Base-by-base conservation (phyloP, 2,113 vertebrate species). In the Trematocara stigmaticum region DNA sequence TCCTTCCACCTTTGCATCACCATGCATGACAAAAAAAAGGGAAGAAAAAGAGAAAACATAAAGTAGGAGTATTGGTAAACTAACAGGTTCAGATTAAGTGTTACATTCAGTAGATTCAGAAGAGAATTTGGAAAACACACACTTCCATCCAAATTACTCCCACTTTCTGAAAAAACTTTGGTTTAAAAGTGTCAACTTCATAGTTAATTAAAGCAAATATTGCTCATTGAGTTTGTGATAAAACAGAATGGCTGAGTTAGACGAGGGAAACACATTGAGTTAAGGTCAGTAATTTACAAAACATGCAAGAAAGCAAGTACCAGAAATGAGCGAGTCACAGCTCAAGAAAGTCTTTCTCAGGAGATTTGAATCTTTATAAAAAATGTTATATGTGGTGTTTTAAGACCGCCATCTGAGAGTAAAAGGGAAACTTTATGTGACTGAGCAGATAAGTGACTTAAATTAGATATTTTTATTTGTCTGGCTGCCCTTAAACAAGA, bases 401-500 rank as follows among this genome's bases (percentile, higher is more conserved):
- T 11, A 83, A 81, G 79, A 51, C n/a, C 1, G 79, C 79, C 84
- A 84, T 79, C 29, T 71, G 9, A 87, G 74, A 59, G 35, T 59
- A 85, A 76, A 76, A 49, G 59, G 53, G 49, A 86, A 49, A 78
- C 78, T 74, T 35, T 52, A 11, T 84, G 87, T 83, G 80, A 87
- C 71, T 92, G 64, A 90, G 88, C 42, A 95, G 92, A 94, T 94
- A 94, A 95, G 87, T 91, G 84, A 87, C 84, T 95, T 88, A 90
- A 91, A 91, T 79, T 82, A 49, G 83, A 90, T 91, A 59, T 66
- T 84, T 94, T 95, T 94, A 93, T 95, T 95, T 94, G 94, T 93
- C 93, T 91, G 94, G 89, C 90, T 90, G 89, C 85, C 69, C 90
- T 94, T 87, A 90, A 95, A 94, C 92, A 90, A 83, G 88, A 94